Conservation (phyloP, 2,113 vertebrate species). For the Hemibagrus wyckioides region DNA sequence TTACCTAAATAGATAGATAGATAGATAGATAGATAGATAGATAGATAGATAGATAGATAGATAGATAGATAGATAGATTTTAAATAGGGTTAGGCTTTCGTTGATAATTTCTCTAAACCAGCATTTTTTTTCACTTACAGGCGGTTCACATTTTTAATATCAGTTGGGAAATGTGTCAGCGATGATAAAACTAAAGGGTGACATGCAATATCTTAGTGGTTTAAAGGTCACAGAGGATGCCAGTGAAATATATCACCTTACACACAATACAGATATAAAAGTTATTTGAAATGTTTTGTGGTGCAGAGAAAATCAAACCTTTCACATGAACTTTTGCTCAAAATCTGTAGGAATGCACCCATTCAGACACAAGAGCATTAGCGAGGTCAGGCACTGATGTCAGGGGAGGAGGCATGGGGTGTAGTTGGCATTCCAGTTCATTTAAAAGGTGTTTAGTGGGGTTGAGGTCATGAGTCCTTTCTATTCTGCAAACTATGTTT, state of each 20-base stretch:
- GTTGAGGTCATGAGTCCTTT: neutral
- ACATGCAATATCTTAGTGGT: neutral
- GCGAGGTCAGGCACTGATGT: neutral
- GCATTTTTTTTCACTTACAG: too few species aligned
- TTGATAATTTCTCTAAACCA: too few species aligned
- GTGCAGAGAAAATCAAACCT: neutral
- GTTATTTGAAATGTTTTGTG: neutral
- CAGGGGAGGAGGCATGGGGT: neutral
- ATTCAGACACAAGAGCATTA: neutral
- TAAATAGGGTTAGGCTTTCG: too few species aligned
- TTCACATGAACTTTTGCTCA: neutral
- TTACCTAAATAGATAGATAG: too few species aligned
- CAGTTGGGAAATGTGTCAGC: neutral
- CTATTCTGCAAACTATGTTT: neutral
- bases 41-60: too few species aligned
- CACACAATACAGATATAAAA: neutral
- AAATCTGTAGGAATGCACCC: neutral
- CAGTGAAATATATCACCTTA: neutral
- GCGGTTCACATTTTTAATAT: neutral
- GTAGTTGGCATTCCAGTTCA: neutral
- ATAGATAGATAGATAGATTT: too few species aligned
- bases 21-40: too few species aligned
- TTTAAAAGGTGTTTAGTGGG: neutral
- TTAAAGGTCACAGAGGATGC: neutral
- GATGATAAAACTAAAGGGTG: neutral